A percentile compares a stretch with the other conserved stretches of the same genome.
phyloP scores from a whole-genome alignment of 2,797 vertebrate genomes.

The Sebastes variabilis region DNA sequence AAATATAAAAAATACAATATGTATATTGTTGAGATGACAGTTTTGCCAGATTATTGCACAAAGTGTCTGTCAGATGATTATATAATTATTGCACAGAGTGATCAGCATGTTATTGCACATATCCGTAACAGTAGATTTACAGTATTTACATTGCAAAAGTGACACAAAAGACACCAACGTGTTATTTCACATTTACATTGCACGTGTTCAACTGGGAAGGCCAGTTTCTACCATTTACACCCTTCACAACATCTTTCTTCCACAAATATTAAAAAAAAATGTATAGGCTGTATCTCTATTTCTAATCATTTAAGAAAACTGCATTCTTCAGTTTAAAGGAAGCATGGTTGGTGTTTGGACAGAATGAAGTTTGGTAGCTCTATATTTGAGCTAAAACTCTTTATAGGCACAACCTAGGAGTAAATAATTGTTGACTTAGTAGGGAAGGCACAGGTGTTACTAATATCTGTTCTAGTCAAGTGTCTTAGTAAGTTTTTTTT shows the following conservation, averaged over 20 bases:
- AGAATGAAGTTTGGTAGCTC: background rate
- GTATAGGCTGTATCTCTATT: background rate
- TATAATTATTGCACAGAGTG: too few relatives aligned
- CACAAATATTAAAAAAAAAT: background rate
- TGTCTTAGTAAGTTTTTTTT: background rate
- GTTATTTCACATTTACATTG: too few relatives aligned
- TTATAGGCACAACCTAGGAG: background rate
- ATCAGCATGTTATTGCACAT: too few relatives aligned
- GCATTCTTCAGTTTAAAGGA: background rate
- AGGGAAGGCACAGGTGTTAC: too few relatives aligned
- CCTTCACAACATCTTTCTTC: background rate
- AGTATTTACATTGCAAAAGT: too few relatives aligned
- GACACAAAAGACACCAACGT: accelerated
- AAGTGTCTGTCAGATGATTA: too few relatives aligned
- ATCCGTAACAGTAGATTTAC: too few relatives aligned
- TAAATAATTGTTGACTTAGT: background rate
- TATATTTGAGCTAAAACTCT: background rate
- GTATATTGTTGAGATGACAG: too few relatives aligned
- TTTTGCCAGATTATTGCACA: too few relatives aligned
- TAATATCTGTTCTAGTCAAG: background rate
- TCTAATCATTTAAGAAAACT: background rate
- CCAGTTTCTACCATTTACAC: background rate
- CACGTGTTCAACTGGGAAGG: too few relatives aligned
- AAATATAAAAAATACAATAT: too few relatives aligned
- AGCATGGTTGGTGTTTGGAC: background rate